These are phyloP conservation scores for Rutilus rutilus DNA, from an alignment of 2,113 vertebrate genomes.

Conservation along the genomic window DNA sequence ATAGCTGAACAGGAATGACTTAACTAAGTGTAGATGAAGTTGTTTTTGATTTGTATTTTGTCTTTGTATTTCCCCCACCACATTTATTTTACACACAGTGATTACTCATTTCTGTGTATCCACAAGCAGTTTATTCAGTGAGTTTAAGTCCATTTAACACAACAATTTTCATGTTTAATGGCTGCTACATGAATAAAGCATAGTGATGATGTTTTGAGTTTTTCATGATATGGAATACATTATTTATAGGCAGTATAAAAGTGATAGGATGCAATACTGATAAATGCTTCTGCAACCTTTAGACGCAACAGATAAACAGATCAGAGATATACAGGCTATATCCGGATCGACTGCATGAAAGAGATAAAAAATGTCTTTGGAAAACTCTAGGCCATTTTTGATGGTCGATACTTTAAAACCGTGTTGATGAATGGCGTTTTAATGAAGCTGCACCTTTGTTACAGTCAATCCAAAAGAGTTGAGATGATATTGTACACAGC, in stretches of 20 bases:
- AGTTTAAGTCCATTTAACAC: constrained; percentile 21
- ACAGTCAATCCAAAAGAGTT: neutral
- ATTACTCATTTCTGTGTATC: neutral
- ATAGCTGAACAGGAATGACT: neutral
- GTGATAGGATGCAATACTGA: neutral
- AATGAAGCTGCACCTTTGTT: neutral
- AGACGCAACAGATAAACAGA: constrained; percentile 49
- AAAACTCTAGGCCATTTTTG: constrained; percentile 4
- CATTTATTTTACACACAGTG: neutral
- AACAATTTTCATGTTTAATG: constrained; percentile 32
- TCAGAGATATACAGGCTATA: constrained; percentile 20
- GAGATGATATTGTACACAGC: neutral
- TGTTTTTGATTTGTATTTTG: too few relatives aligned
- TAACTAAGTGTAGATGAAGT: neutral
- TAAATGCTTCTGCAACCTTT: constrained; percentile 29
- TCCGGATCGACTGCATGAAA: neutral
- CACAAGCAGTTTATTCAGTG: constrained; percentile 43
- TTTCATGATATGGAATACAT: constrained; percentile 33
- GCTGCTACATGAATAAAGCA: constrained; percentile 59
- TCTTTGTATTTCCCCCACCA: neutral
- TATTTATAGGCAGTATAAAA: constrained; percentile 49
- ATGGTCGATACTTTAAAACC: neutral
- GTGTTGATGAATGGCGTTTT: neutral
- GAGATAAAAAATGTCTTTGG: constrained; percentile 37
- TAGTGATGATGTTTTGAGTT: constrained; percentile 35